These are phyloP conservation scores for Melangyna quadrimaculata DNA, from an alignment of 2,888 invertebrate genomes.

Conservation along the genomic window DNA sequence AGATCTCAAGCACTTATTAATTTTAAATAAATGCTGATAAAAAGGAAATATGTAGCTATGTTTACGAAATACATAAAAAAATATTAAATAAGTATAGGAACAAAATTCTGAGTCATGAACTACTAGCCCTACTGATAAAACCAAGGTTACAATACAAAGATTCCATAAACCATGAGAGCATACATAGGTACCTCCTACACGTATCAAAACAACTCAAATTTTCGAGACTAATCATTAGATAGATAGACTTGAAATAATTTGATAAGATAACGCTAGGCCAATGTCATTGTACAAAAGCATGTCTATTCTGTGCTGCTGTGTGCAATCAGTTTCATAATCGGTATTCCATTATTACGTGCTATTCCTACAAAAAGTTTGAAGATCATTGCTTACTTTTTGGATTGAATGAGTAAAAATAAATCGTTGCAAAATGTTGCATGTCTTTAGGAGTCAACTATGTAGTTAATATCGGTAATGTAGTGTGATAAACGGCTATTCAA, in stretches of 20 bases:
- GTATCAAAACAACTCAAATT: neutral
- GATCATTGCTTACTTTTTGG: neutral
- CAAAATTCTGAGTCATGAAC: neutral
- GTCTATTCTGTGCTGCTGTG: neutral
- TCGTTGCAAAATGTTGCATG: neutral
- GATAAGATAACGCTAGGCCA: neutral
- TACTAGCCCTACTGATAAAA: neutral
- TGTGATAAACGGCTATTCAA: neutral
- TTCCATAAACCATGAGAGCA: neutral
- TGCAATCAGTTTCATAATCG: neutral
- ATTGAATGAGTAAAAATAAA: neutral
- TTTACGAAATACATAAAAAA: no score
- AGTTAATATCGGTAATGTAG: neutral
- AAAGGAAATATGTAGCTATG: no score
- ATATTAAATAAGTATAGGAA: neutral
- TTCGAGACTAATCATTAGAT: neutral
- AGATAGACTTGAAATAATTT: neutral
- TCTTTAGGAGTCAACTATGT: neutral
- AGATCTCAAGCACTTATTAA: neutral
- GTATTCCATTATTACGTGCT: neutral
- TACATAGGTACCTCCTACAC: neutral
- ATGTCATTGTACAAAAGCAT: neutral
- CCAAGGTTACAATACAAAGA: neutral
- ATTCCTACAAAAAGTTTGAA: neutral
- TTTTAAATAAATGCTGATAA: neutral